Conservation (phyloP, 1,140 invertebrate species). For the Oryctes rhinoceros region DNA sequence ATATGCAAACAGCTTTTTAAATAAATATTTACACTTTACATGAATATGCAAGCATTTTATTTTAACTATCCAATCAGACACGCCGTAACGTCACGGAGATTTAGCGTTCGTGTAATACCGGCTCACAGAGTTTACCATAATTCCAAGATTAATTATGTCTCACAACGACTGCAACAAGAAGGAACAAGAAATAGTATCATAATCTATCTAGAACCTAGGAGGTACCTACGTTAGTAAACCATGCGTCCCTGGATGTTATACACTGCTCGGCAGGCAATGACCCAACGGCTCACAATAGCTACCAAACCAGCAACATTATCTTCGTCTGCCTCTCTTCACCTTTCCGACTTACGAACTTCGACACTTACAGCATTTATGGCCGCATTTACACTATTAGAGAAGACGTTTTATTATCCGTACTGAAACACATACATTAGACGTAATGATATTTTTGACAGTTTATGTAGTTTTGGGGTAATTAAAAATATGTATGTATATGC, state of each 20-base stretch:
- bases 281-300: constrained; percentile 45
- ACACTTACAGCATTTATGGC: constrained; percentile 6
- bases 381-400: background rate
- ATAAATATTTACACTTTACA: background rate
- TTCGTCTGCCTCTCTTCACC: constrained; percentile 42
- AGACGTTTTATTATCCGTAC: background rate
- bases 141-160: constrained; percentile 10
- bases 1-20: background rate
- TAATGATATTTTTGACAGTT: background rate
- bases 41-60: background rate
- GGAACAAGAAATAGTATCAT: constrained; percentile 14
- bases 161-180: background rate
- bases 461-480: background rate
- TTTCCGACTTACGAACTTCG: constrained; percentile 25
- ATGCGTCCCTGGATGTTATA: constrained; percentile 20
- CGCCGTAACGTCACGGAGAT: constrained; percentile 10
- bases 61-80: background rate
- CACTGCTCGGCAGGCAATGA: constrained; percentile 45
- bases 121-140: background rate
- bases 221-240: background rate
- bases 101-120: background rate
- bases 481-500: too few relatives aligned
- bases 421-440: background rate
- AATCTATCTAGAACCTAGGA: constrained; percentile 14
- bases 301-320: constrained; percentile 48